phyloP scores from a whole-genome alignment of 2,797 vertebrate species.

The Miichthys miiuy region DNA sequence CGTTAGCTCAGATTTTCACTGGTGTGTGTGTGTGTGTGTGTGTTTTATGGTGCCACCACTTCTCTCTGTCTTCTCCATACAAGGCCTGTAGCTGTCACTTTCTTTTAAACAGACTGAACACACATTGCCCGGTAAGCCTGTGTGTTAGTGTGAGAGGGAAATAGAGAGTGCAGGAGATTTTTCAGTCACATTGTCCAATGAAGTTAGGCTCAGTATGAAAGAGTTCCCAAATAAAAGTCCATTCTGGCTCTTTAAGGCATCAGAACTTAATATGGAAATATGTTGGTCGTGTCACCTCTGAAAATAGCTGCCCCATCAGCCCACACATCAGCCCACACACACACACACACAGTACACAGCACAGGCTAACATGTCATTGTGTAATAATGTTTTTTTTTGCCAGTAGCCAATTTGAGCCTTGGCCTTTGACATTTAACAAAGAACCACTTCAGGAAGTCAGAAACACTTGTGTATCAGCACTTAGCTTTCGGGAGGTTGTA shows the following conservation, averaged over 20 bases:
- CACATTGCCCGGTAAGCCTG: conserved; percentile 37
- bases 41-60: conserved; percentile 18
- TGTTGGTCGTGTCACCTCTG: conserved; percentile 22
- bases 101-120: conserved; percentile 77
- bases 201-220: conserved; percentile 20
- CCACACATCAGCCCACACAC: conserved; percentile 39
- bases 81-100: conserved; percentile 72
- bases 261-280: conserved; percentile 37
- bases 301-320: conserved; percentile 42
- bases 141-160: background rate
- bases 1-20: conserved; percentile 28
- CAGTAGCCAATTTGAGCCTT: conserved; percentile 47
- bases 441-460: conserved; percentile 68
- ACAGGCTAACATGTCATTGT: conserved; percentile 44
- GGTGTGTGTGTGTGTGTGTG: conserved; percentile 13
- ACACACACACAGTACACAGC: conserved; percentile 17
- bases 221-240: background rate
- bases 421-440: conserved; percentile 77
- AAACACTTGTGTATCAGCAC: conserved; percentile 11
- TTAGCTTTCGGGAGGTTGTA: background rate
- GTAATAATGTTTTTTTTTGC: conserved; percentile 57
- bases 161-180: background rate
- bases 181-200: background rate
- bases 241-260: background rate
- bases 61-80: conserved; percentile 67